Evolutionary conservation across 2,888 invertebrate genomes (phyloP).

Genomic region (Nysson spinosus): DNA sequence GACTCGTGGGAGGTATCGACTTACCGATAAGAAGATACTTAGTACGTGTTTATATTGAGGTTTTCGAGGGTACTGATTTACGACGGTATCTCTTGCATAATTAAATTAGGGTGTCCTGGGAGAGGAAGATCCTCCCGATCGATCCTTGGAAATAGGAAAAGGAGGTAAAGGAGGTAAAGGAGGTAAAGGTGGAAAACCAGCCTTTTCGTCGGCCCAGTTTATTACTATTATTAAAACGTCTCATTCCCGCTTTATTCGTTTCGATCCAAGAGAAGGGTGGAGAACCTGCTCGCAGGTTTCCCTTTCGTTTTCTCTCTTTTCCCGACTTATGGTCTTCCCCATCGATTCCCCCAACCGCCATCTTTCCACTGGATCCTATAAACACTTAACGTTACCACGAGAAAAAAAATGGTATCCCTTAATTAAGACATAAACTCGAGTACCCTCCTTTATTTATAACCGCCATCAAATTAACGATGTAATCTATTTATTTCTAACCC

Average conservation of each 20-base stretch:
- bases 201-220: slow-evolving; percentile 23
- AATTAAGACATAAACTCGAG: too few species aligned
- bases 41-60: too few species aligned
- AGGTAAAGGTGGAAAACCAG: background rate
- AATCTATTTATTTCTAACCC: too few species aligned
- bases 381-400: too few species aligned
- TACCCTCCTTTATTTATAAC: too few species aligned
- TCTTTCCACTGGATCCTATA: slow-evolving; percentile 5
- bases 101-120: background rate
- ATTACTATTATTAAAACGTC: slow-evolving; percentile 55
- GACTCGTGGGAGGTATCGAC: too few species aligned
- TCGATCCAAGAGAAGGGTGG: slow-evolving; percentile 36
- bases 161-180: too few species aligned
- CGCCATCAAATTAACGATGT: too few species aligned
- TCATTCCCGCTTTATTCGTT: slow-evolving; percentile 8
- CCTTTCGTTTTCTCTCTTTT: slow-evolving; percentile 26
- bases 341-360: slow-evolving; percentile 12
- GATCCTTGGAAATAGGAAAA: too few species aligned
- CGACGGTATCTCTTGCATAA: background rate
- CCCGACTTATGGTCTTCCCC: slow-evolving; percentile 34
- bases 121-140: background rate
- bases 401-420: too few species aligned
- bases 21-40: too few species aligned
- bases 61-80: too few species aligned
- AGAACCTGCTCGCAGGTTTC: slow-evolving; percentile 30